Conservation (phyloP, 1,140 invertebrate species). For the Ericerus pela region DNA sequence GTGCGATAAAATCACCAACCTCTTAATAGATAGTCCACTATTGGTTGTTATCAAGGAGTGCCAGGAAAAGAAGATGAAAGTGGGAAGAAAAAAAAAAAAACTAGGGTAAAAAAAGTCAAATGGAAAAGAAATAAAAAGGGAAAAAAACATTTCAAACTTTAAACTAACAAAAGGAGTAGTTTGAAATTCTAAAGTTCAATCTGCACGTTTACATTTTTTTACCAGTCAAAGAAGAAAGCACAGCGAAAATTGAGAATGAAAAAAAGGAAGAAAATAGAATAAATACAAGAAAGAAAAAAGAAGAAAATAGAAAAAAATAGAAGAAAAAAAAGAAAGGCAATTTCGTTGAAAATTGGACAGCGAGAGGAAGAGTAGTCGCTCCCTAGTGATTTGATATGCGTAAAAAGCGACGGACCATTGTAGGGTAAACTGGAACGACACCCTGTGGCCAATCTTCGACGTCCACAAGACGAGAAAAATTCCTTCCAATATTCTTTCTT, state of each 20-base stretch:
- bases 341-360: constrained; percentile 5
- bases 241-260: too few species aligned
- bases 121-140: too few species aligned
- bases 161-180: constrained; percentile 5
- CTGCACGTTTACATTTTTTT: constrained; percentile 4
- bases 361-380: constrained; percentile 9
- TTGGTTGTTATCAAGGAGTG: too few species aligned
- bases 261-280: too few species aligned
- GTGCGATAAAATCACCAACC: too few species aligned
- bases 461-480: constrained; percentile 1
- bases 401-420: constrained; percentile 6
- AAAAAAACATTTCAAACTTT: not conserved
- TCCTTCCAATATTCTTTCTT: not conserved
- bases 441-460: constrained; percentile 9
- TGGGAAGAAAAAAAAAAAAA: too few species aligned
- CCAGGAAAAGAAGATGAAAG: too few species aligned
- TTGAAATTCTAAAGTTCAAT: constrained; percentile 7
- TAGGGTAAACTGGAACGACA: constrained; percentile 3
- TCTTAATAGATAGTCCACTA: too few species aligned
- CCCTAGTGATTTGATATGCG: constrained; percentile 9
- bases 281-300: too few species aligned
- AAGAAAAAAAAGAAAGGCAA: constrained; percentile 8
- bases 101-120: too few species aligned
- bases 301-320: too few species aligned
- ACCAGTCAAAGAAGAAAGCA: too few species aligned